Conservation (phyloP, 2,797 vertebrate genomes). For the Phataginus tetradactyla region DNA sequence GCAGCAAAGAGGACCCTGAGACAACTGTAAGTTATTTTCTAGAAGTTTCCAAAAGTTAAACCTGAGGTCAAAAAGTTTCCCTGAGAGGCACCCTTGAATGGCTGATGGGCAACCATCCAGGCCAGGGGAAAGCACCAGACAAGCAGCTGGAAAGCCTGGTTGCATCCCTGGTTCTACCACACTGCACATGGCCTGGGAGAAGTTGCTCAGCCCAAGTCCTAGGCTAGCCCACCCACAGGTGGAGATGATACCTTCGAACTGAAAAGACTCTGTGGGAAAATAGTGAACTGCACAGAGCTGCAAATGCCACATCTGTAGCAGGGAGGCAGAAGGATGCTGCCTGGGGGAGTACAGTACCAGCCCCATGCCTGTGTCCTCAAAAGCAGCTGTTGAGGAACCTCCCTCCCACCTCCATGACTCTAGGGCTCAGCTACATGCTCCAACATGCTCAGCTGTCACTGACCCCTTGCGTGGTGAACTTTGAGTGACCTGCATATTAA, state of each 20-base stretch:
- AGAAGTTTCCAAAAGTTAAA: background rate
- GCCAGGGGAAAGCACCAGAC: background rate
- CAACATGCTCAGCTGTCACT: background rate
- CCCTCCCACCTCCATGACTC: background rate
- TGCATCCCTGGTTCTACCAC: background rate
- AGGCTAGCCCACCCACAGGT: background rate
- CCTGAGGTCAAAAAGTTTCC: background rate
- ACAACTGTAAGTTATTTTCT: background rate
- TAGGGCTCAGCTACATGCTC: background rate
- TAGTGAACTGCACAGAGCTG: accelerated
- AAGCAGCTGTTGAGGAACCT: background rate
- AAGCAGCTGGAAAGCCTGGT: no score
- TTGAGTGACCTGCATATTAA: background rate
- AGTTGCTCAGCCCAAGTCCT: background rate
- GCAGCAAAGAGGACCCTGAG: background rate
- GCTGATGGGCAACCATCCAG: background rate
- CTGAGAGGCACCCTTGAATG: background rate
- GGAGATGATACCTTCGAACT: background rate
- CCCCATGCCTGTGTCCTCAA: accelerated
- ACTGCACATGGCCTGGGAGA: background rate
- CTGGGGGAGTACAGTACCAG: accelerated
- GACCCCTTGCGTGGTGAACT: background rate
- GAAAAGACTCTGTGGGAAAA: background rate
- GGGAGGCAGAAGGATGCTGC: background rate
- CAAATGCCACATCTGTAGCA: background rate